phyloP scores from a whole-genome alignment of 1,140 invertebrate genomes.

The Pseudomyrmex sp. region DNA sequence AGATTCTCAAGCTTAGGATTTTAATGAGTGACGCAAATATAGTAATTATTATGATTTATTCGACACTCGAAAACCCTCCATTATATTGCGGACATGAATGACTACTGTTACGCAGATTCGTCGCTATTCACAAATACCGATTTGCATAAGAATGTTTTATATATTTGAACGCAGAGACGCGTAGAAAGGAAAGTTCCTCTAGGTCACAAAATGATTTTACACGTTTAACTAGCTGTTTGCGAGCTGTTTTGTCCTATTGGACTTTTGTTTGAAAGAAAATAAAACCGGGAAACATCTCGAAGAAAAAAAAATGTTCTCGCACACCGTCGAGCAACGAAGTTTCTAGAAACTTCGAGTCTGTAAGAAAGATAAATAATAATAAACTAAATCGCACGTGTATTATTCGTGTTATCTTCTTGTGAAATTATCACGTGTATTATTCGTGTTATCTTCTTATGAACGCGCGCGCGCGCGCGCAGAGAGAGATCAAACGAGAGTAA shows the following conservation, averaged over 20 bases:
- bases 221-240: neutral
- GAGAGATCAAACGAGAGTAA: neutral
- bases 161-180: neutral
- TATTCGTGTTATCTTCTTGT: neutral
- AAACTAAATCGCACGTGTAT: neutral
- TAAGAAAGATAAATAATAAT: neutral
- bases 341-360: neutral
- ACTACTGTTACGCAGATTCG: slow-evolving; percentile 41
- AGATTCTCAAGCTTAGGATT: too few relatives aligned
- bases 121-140: neutral
- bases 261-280: neutral
- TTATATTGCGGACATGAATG: slow-evolving; percentile 29
- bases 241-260: too few relatives aligned
- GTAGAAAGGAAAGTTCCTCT: slow-evolving; percentile 21
- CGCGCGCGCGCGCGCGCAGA: too few relatives aligned
- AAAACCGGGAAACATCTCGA: too few relatives aligned
- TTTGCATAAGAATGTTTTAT: slow-evolving; percentile 34
- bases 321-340: neutral
- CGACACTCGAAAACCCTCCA: neutral
- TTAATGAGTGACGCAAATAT: too few relatives aligned
- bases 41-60: too few relatives aligned
- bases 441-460: neutral
- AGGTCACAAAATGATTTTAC: neutral
- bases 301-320: too few relatives aligned
- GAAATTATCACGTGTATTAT: neutral